Conservation (phyloP, 2,797 vertebrate species). For the Girardinus metallicus region DNA sequence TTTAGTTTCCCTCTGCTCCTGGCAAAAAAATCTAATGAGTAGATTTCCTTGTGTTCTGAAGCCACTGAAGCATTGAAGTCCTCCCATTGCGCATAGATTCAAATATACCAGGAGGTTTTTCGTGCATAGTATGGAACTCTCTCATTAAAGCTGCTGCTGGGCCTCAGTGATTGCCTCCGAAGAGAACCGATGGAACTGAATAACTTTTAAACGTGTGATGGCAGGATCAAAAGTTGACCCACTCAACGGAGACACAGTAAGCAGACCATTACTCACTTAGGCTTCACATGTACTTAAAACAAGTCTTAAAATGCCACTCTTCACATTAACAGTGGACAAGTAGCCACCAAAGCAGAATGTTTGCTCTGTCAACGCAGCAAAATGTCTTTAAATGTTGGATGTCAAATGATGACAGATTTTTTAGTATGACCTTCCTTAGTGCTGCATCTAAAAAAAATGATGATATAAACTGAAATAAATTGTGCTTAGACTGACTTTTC, state of each 20-base stretch:
- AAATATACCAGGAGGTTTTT: conserved; percentile 28
- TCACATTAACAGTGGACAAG: conserved; percentile 42
- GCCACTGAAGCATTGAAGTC: conserved; percentile 19
- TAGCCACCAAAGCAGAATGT: conserved; percentile 53
- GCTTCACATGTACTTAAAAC: conserved; percentile 22
- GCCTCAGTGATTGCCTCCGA: conserved; percentile 29
- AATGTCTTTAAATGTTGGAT: conserved; percentile 10
- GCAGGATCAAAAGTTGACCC: conserved; percentile 12
- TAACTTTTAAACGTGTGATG: conserved; percentile 36
- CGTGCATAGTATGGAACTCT: conserved; percentile 14
- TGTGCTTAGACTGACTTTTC: conserved; percentile 12
- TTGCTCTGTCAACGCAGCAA: conserved; percentile 30
- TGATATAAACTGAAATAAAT: conserved; percentile 13
- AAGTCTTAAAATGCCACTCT: conserved; percentile 36
- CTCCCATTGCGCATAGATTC: neutral
- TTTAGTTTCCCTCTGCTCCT: conserved; percentile 35
- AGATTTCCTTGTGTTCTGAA: conserved; percentile 30
- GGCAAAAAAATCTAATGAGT: conserved; percentile 29
- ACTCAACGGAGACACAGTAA: conserved; percentile 28
- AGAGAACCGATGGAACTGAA: conserved; percentile 52
- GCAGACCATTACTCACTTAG: conserved; percentile 37
- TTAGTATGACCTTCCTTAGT: neutral
- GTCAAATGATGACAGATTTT: conserved; percentile 27
- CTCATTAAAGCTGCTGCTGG: conserved; percentile 29
- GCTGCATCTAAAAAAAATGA: conserved; percentile 9